These are phyloP conservation scores for Gastrophysa polygoni DNA, from an alignment of 2,888 invertebrate genomes.

Conservation along the genomic window DNA sequence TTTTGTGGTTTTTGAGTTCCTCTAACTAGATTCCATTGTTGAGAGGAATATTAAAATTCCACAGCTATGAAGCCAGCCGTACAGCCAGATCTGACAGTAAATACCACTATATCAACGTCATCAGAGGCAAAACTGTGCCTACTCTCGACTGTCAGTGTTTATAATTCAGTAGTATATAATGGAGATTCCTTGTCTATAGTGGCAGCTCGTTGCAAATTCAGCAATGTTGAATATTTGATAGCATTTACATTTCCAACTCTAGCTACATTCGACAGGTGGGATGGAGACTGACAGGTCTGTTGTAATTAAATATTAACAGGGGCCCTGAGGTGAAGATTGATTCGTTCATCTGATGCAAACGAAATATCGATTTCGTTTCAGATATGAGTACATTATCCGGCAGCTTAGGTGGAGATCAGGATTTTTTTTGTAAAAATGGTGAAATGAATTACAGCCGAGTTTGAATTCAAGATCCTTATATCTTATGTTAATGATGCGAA, in stretches of 20 bases:
- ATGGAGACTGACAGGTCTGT: conserved; percentile 29
- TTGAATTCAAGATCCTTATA: too few species aligned
- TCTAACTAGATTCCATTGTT: too few species aligned
- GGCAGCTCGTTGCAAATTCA: conserved; percentile 46
- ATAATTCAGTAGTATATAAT: conserved; percentile 54
- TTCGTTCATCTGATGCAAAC: neutral
- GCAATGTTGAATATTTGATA: conserved; percentile 48
- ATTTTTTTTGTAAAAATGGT: too few species aligned
- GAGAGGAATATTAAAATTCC: too few species aligned
- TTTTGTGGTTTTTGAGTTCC: too few species aligned
- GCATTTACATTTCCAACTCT: conserved; percentile 42
- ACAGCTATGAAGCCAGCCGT: too few species aligned
- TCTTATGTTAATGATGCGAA: too few species aligned
- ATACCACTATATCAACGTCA: neutral
- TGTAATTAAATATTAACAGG: conserved; percentile 21
- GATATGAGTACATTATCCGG: too few species aligned
- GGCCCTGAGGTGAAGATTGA: neutral
- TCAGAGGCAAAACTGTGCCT: conserved; percentile 27
- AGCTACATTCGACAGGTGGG: conserved; percentile 36
- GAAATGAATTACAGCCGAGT: too few species aligned
- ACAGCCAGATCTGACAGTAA: too few species aligned
- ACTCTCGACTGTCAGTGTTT: conserved; percentile 45
- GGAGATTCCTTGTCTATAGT: conserved; percentile 53
- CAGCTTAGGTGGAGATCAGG: too few species aligned
- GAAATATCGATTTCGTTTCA: neutral